Base-by-base conservation (phyloP, 2,888 invertebrate genomes). In the Macrophya alboannulata region DNA sequence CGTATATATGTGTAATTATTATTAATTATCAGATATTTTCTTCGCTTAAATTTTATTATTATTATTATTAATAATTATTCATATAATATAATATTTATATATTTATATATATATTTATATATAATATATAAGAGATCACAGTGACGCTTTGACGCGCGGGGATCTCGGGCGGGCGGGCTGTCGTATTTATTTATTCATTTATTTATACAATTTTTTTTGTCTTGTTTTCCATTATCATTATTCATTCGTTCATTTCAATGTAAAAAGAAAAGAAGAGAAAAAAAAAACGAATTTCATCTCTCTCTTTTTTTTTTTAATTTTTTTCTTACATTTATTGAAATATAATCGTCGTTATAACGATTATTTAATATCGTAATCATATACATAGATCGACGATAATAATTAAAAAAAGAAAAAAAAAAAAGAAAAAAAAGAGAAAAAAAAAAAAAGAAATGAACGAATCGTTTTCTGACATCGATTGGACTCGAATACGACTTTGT, bases 141-240 rank as follows among this genome's bases (percentile, higher is more conserved):
- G 93, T 93, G 92, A 93, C 93, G 93, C 93, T 93, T 93, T 93
- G 93, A 93, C 93, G 93, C 92, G 93, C 93, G 93, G 93, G 93
- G 92, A 93, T 93, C 93, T 93, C 91, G 90, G 92, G 90, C 89
- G 92, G 91, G 92, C 92, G 92, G 92, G 92, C 93, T 93, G 92
- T 87, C 87, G 74, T 85, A 85, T 88, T 86, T 51, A 48, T 86
- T 84, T 83, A 62, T 81, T 82, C 79, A 79, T 82, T 62, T 51
- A 43, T 17, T 86, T 74, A 31, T 59, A 48, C 21, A 59, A 77
- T 37, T 85, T 25, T 68, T 1, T 55, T 62, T 81, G 17, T 55
- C 85, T 77, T 45, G 43, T 62, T 40, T 62, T 31, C 79, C 37
- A 17, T 74, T 40, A 40, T 9, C 31, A 31, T 81, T 40, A 17